Conservation (phyloP, 2,797 vertebrate genomes). For the Anomalospiza imberbis region DNA sequence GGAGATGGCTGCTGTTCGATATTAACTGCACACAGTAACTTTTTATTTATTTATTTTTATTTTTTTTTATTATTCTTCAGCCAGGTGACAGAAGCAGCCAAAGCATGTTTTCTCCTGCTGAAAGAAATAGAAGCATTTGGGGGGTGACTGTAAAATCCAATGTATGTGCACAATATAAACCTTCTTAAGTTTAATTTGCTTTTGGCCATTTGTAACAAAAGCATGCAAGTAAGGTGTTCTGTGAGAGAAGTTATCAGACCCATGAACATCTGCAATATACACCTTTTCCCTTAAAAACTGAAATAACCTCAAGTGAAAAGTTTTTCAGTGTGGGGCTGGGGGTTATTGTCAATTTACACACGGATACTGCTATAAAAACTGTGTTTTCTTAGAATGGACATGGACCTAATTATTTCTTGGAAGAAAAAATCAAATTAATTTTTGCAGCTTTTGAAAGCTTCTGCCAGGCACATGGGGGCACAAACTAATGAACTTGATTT, state of each 20-base stretch:
- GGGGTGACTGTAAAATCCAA: conserved; percentile 34
- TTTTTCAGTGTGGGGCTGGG: neutral
- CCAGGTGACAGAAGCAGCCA: conserved; percentile 73
- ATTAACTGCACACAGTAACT: conserved; percentile 89
- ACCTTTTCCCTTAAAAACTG: neutral
- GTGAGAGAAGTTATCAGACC: neutral
- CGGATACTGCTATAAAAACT: neutral
- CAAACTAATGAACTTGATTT: neutral
- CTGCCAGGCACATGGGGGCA: neutral
- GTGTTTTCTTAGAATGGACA: neutral
- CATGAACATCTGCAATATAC: neutral
- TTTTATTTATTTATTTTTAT: conserved; percentile 57
- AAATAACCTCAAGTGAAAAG: neutral
- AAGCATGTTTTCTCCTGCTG: conserved; percentile 54
- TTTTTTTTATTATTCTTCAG: conserved; percentile 52
- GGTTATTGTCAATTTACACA: neutral
- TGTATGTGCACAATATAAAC: neutral
- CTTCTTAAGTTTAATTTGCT: conserved; percentile 50
- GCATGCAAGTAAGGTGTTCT: neutral
- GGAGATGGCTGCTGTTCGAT: conserved; percentile 94
- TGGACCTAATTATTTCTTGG: neutral
- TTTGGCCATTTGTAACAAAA: conserved; percentile 52
- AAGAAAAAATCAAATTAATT: neutral
- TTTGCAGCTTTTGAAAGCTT: neutral
- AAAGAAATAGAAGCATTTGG: conserved; percentile 32